Base-by-base conservation (phyloP, 2,113 vertebrate genomes). In the Elachura formosa region DNA sequence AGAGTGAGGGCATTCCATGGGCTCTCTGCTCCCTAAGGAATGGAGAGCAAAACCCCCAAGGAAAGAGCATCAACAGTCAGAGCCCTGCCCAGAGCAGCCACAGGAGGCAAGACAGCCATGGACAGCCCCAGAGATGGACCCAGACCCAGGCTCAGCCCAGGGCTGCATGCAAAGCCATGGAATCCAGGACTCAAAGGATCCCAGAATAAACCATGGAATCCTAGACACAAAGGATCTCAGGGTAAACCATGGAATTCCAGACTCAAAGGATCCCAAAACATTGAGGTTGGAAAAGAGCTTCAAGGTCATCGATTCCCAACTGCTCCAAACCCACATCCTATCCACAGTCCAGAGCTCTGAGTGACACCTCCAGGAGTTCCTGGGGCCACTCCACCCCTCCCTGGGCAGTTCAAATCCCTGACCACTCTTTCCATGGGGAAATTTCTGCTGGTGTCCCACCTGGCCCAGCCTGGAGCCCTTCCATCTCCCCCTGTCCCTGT, bases 301-400 rank as follows among this genome's bases (percentile, higher is more conserved):
- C 26, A 7, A 67, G 45, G 11, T 1, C 49, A 24, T 1, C 0
- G 1, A 33, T 9, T 1, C 83, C 72, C 2, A 3, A 17, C 72
- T 76, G 36, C 38, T 40, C 17, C 34, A 7, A 0, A 2, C 34
- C 1, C 23, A 31, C 38, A 17, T 13, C 38, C 6, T 43, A 21
- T 33, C 26, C 38, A 46, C 56, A 62, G 46, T 38, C 56, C 67
- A 36, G 56, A 72, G 67, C 56, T 26, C 26, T 9, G 22, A 7
- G 67, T 38, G 67, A 21, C 45, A 38, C 22, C 0, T 17, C 63
- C 78, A 68, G 63, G 21, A 21, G 26, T 36, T 26, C 38, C 80
- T 33, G 3, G 56, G 64, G 43, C 25, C 2, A 45, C 31, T 64
- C 25, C 48, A 43, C 28, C 18, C 18, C 46, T 28, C 59, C 31